A percentile compares a stretch with the other conserved stretches of the same genome.
These are phyloP conservation scores for Cheilosia variabilis DNA, from an alignment of 2,888 invertebrate genomes.

Conservation along the genomic window DNA sequence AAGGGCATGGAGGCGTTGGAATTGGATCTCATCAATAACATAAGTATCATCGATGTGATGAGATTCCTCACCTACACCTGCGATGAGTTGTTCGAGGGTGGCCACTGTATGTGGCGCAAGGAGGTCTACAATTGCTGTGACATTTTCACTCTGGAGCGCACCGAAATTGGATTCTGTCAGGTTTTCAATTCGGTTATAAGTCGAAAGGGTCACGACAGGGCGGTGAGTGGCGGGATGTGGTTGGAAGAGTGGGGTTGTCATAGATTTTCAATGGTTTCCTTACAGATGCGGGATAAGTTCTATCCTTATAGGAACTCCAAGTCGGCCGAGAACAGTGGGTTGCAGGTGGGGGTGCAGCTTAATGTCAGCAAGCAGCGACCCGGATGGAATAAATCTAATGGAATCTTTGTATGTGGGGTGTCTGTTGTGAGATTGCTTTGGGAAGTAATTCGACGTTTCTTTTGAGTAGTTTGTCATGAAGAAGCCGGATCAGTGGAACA, in stretches of 20 bases:
- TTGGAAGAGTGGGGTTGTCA: not conserved
- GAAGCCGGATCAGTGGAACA: conserved; percentile 79
- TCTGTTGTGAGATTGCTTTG: not conserved
- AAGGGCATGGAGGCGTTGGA: conserved; percentile 53
- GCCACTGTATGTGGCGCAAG: conserved; percentile 83
- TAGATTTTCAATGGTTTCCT: conserved; percentile 11
- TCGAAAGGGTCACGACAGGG: conserved; percentile 58
- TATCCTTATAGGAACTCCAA: conserved; percentile 80
- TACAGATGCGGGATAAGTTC: conserved; percentile 78
- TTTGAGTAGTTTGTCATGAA: conserved; percentile 78
- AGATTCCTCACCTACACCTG: conserved; percentile 78
- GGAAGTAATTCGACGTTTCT: conserved; percentile 9
- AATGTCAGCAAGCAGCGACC: conserved; percentile 76
- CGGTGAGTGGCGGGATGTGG: conserved; percentile 70
- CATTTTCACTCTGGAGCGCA: conserved; percentile 83
- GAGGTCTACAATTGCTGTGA: conserved; percentile 83
- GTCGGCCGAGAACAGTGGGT: conserved; percentile 80
- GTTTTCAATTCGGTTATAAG: conserved; percentile 83
- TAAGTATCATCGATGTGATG: conserved; percentile 79
- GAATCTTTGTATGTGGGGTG: conserved; percentile 76
- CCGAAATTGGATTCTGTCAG: conserved; percentile 84
- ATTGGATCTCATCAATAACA: conserved; percentile 77
- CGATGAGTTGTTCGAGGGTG: conserved; percentile 81
- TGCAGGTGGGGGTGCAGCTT: conserved; percentile 77
- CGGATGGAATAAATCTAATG: conserved; percentile 68